Percentiles rank a stretch among this genome's conserved stretches.
phyloP scores from a whole-genome alignment of 2,797 vertebrate species.

The Ficedula albicollis region DNA sequence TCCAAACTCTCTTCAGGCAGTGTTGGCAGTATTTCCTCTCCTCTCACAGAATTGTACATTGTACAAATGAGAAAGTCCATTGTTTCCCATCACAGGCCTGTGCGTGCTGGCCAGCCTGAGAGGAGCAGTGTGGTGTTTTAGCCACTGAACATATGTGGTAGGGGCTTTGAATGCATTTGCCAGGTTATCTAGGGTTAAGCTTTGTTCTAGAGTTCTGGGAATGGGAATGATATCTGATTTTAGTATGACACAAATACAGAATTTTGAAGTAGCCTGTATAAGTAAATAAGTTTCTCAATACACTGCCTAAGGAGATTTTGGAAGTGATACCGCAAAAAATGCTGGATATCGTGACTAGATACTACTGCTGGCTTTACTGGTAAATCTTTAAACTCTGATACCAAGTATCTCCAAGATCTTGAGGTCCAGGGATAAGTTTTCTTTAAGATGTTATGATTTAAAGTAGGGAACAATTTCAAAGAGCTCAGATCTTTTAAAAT shows the following conservation, averaged over 20 bases:
- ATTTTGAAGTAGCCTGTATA: not conserved
- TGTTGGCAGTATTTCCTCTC: not conserved
- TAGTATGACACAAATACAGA: not conserved
- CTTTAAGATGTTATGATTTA: not conserved
- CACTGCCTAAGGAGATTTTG: not conserved
- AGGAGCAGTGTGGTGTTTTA: not conserved
- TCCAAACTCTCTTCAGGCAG: not conserved
- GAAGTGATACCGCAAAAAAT: not conserved
- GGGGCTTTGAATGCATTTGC: too few relatives aligned
- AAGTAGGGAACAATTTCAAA: not conserved
- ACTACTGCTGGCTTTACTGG: not conserved
- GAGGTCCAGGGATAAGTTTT: not conserved
- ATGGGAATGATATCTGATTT: not conserved
- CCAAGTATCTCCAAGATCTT: not conserved
- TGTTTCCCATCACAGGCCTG: fast-evolving
- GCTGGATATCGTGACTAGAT: not conserved
- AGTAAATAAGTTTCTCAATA: not conserved
- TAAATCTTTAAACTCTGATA: not conserved
- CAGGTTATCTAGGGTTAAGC: too few relatives aligned
- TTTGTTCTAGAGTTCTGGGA: too few relatives aligned
- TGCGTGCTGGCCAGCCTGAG: not conserved
- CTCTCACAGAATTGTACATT: not conserved
- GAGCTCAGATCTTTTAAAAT: not conserved
- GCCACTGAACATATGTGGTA: too few relatives aligned
- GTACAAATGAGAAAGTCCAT: not conserved